Evolutionary conservation across 2,113 vertebrate genomes (phyloP).

Genomic region (Calidris pygmaea): DNA sequence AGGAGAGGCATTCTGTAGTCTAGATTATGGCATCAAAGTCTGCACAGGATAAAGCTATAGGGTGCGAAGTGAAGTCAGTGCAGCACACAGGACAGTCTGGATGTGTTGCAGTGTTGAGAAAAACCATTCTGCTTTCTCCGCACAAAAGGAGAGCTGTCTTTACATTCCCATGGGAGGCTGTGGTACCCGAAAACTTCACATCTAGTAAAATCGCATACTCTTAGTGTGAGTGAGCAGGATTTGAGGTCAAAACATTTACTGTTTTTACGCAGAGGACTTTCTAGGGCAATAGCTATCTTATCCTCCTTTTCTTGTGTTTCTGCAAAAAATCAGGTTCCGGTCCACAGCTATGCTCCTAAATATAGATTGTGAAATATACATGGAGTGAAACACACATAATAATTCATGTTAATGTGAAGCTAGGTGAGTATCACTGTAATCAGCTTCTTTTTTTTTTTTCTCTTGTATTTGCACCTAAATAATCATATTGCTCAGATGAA

Average conservation of each 20-base stretch:
- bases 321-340: neutral
- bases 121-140: neutral
- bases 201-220: neutral
- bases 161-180: neutral
- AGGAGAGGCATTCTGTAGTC: neutral
- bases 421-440: neutral
- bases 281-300: neutral
- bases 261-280: neutral
- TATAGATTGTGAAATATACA: neutral
- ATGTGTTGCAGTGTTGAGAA: neutral
- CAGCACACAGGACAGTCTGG: too few relatives aligned
- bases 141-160: neutral
- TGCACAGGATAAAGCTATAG: neutral
- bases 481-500: neutral
- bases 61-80: neutral
- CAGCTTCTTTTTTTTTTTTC: neutral
- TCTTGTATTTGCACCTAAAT: neutral
- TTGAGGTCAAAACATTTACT: neutral
- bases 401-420: neutral
- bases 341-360: neutral
- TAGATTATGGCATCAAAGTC: neutral
- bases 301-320: neutral
- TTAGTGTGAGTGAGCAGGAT: neutral
- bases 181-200: neutral
- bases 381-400: neutral